Conservation (phyloP, 2,888 invertebrate genomes). For the Amaurobius ferox region DNA sequence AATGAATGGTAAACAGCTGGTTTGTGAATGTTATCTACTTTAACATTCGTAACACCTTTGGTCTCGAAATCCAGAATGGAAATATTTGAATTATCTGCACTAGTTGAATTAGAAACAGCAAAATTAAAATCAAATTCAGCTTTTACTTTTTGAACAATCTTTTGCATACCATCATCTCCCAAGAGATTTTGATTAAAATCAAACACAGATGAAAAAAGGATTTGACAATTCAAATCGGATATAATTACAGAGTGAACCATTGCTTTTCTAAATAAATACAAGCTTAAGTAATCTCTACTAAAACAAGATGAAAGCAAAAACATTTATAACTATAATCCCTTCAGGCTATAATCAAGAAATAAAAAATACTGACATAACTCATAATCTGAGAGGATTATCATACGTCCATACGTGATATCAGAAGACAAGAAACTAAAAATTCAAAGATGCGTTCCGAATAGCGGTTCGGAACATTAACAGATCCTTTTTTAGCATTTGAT, state of each 20-base stretch:
- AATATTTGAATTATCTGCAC: conserved; percentile 27
- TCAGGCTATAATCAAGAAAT: too few relatives aligned
- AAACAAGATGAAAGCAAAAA: too few relatives aligned
- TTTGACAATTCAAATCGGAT: conserved; percentile 44
- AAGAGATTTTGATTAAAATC: conserved; percentile 29
- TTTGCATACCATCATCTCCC: conserved; percentile 5
- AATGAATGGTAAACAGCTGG: conserved; percentile 58
- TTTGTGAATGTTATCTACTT: conserved; percentile 32
- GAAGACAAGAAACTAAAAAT: too few relatives aligned
- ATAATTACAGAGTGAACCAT: conserved; percentile 61
- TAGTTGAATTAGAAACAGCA: conserved; percentile 24
- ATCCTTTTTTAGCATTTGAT: too few relatives aligned
- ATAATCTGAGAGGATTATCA: too few relatives aligned
- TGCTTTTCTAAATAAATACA: too few relatives aligned
- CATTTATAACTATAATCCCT: too few relatives aligned
- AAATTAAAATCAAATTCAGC: conserved; percentile 61
- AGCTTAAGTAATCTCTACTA: too few relatives aligned
- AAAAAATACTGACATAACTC: too few relatives aligned
- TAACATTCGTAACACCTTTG: conserved; percentile 53
- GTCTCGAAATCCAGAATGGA: conserved; percentile 26
- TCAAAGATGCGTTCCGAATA: too few relatives aligned
- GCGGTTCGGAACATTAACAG: too few relatives aligned
- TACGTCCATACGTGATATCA: too few relatives aligned
- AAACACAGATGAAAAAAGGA: conserved; percentile 45
- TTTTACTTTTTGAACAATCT: conserved; percentile 39